Conservation (phyloP, 1,140 invertebrate genomes). For the Oryctes rhinoceros region DNA sequence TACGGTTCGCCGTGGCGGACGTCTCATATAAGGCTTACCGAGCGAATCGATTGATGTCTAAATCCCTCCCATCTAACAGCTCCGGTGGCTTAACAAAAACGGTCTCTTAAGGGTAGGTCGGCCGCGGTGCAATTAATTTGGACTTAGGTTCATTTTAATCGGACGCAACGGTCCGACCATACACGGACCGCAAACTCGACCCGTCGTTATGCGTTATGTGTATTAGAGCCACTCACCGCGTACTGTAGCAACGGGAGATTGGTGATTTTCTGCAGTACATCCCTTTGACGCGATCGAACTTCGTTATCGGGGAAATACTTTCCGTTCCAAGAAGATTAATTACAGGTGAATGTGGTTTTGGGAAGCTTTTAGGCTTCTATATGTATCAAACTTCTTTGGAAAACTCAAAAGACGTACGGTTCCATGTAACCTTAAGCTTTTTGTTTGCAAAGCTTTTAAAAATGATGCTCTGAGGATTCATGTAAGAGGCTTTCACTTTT, state of each 20-base stretch:
- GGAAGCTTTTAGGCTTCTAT: no score
- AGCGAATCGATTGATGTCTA: constrained; percentile 25
- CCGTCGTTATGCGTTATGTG: constrained; percentile 44
- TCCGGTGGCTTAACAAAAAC: constrained; percentile 51
- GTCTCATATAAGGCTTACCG: neutral
- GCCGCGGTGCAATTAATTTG: constrained; percentile 53
- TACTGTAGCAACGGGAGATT: neutral
- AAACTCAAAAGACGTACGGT: no score
- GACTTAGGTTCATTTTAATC: constrained; percentile 52
- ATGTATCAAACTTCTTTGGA: no score
- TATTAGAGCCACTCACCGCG: constrained; percentile 40
- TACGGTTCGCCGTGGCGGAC: neutral
- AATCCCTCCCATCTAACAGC: constrained; percentile 40
- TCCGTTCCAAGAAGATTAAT: no score
- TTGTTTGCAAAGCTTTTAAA: no score
- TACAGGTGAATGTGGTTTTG: no score
- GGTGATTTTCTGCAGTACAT: constrained; percentile 33
- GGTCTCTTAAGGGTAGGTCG: constrained; percentile 49
- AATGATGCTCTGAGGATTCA: no score
- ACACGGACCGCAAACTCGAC: constrained; percentile 35
- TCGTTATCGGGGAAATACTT: no score
- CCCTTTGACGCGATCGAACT: neutral
- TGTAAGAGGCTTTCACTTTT: no score
- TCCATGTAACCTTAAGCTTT: no score
- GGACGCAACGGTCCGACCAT: constrained; percentile 43